A percentile compares a stretch with the other conserved stretches of the same genome.
Evolutionary conservation across 2,113 vertebrate species (phyloP).

Genomic region (Chelonoidis abingdonii): DNA sequence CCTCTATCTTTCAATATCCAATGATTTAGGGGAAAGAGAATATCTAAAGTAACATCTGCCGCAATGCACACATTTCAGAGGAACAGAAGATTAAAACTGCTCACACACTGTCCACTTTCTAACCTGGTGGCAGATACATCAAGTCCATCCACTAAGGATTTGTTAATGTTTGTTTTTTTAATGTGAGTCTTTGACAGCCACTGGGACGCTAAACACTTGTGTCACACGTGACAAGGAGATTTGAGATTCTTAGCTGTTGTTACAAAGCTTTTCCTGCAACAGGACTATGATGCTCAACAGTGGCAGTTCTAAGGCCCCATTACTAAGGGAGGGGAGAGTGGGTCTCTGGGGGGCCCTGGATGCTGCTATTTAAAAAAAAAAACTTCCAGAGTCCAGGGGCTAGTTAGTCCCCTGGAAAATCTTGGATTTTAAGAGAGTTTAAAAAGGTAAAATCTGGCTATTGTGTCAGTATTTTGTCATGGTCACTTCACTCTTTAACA

Average conservation of each 20-base stretch:
- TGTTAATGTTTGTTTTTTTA: neutral
- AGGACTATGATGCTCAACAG: neutral
- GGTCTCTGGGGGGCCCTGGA: neutral
- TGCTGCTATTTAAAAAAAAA: neutral
- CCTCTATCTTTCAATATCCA: conserved; percentile 33
- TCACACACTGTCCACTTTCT: neutral
- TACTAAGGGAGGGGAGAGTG: neutral
- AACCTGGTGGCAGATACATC: neutral
- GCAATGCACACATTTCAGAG: neutral
- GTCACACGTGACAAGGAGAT: accelerated
- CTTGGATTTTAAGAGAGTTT: neutral
- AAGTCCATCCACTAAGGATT: accelerated
- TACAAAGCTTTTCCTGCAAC: accelerated
- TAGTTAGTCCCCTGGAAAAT: neutral
- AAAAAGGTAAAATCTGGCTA: neutral
- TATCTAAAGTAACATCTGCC: conserved; percentile 64
- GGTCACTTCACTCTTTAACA: neutral
- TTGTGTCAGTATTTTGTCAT: neutral
- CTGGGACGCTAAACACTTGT: neutral
- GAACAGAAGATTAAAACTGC: neutral
- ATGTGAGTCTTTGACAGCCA: neutral
- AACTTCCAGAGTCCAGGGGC: neutral
- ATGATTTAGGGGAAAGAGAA: conserved; percentile 28
- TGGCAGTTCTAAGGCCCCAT: accelerated
- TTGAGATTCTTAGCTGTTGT: accelerated